These are phyloP conservation scores for Melanotaenia duboulayi DNA, from an alignment of 2,113 vertebrate genomes.

Conservation along the genomic window DNA sequence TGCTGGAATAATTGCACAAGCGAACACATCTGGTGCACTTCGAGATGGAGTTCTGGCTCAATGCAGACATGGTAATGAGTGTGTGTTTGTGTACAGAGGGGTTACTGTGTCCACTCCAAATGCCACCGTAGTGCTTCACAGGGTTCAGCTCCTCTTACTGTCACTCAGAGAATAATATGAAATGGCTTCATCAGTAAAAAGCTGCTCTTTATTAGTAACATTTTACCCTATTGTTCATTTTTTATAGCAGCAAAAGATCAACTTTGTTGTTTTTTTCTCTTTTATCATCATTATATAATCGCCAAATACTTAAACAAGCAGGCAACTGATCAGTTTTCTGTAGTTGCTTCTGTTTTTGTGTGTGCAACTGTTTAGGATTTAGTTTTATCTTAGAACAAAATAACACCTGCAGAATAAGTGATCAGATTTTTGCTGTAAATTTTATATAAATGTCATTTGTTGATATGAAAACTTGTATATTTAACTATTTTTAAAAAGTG, in stretches of 20 bases:
- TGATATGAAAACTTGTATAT: too few relatives aligned
- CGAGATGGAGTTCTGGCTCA: constrained; percentile 70
- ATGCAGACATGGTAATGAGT: constrained; percentile 61
- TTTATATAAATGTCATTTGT: too few relatives aligned
- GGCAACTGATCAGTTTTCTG: too few relatives aligned
- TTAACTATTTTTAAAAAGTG: neutral
- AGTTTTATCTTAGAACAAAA: too few relatives aligned
- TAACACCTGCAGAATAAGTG: too few relatives aligned
- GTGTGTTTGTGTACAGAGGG: constrained; percentile 33
- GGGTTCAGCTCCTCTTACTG: constrained; percentile 52
- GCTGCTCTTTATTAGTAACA: neutral
- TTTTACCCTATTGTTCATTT: neutral
- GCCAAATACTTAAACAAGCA: too few relatives aligned
- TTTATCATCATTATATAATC: too few relatives aligned
- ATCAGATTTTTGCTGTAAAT: too few relatives aligned
- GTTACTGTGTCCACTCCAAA: constrained; percentile 65
- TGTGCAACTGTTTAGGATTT: too few relatives aligned
- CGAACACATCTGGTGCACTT: constrained; percentile 80
- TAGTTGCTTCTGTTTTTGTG: too few relatives aligned
- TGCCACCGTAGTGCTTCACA: constrained; percentile 63
- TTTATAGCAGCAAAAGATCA: too few relatives aligned
- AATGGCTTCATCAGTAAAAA: neutral
- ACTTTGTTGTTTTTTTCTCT: too few relatives aligned
- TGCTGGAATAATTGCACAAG: constrained; percentile 73
- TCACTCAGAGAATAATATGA: constrained; percentile 37